Percentiles rank a stretch among this genome's conserved stretches.
These are phyloP conservation scores for Notarius lentiginosus DNA, from an alignment of 2,113 vertebrate species.

Conservation along the genomic window DNA sequence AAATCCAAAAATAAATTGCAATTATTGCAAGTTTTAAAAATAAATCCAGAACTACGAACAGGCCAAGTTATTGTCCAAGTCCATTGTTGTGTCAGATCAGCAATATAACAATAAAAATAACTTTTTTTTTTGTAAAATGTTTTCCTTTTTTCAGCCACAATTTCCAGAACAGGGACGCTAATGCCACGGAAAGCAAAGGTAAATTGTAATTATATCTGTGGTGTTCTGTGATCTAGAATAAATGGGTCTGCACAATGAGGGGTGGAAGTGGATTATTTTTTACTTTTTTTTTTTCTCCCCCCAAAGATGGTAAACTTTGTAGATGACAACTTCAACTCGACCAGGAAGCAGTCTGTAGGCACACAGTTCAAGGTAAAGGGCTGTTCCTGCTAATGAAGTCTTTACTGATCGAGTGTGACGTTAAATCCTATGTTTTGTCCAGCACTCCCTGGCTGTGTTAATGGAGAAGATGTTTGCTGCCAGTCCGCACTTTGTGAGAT, in stretches of 20 bases:
- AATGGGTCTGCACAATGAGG: background rate
- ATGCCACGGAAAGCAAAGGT: conserved; percentile 75
- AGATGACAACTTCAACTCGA: conserved; percentile 72
- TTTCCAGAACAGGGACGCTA: conserved; percentile 76
- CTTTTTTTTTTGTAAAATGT: background rate
- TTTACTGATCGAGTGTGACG: too few relatives aligned
- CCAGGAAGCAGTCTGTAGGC: conserved; percentile 74
- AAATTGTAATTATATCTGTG: background rate
- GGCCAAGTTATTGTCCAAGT: background rate
- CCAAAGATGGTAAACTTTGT: conserved; percentile 27
- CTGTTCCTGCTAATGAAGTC: background rate
- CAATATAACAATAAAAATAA: too few relatives aligned
- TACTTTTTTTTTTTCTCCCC: background rate
- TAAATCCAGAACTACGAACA: background rate
- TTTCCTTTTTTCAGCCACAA: conserved; percentile 62
- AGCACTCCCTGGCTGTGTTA: conserved; percentile 75
- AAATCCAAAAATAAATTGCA: too few relatives aligned
- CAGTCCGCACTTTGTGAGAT: conserved; percentile 75
- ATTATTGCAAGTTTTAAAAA: background rate
- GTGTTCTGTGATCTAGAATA: background rate
- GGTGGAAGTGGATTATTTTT: background rate
- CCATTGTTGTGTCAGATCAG: background rate
- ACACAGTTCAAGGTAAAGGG: conserved; percentile 75
- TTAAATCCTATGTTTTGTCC: background rate
- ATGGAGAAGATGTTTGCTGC: conserved; percentile 78